Conservation (phyloP, 2,113 vertebrate genomes). For the Psilopogon haemacephalus region DNA sequence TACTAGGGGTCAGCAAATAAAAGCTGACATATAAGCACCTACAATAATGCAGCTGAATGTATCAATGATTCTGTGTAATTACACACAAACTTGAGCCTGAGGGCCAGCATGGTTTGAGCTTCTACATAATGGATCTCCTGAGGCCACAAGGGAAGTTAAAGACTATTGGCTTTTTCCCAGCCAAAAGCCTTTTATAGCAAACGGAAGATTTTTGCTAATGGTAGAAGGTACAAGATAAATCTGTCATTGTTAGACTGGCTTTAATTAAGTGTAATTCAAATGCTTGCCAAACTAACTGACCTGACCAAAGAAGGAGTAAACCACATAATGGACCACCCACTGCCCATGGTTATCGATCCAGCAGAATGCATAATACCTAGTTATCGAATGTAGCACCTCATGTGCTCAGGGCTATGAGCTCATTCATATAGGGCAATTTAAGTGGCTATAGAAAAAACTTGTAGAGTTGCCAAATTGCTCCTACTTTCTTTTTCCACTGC, state of each 20-base stretch:
- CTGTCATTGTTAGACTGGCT: not conserved
- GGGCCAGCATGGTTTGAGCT: not conserved
- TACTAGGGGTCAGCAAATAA: not conserved
- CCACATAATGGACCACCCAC: not conserved
- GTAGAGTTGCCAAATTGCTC: not conserved
- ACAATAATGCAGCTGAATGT: not conserved
- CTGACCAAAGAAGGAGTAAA: not conserved
- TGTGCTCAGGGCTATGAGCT: not conserved
- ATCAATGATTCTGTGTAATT: not conserved
- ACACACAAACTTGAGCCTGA: not conserved
- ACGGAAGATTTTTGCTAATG: not conserved
- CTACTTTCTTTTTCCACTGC: not conserved
- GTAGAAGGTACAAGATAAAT: not conserved
- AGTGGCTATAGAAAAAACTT: not conserved
- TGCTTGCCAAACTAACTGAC: not conserved
- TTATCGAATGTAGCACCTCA: not conserved
- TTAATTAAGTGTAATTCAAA: not conserved
- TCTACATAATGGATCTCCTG: not conserved
- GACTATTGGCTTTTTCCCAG: not conserved
- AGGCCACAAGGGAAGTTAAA: not conserved
- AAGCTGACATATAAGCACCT: not conserved
- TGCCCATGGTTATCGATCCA: not conserved
- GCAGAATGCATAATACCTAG: not conserved
- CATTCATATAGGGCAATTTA: not conserved
- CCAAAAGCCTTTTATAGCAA: not conserved